Conservation (phyloP, 2,113 vertebrate genomes). For the Stegastes partitus region DNA sequence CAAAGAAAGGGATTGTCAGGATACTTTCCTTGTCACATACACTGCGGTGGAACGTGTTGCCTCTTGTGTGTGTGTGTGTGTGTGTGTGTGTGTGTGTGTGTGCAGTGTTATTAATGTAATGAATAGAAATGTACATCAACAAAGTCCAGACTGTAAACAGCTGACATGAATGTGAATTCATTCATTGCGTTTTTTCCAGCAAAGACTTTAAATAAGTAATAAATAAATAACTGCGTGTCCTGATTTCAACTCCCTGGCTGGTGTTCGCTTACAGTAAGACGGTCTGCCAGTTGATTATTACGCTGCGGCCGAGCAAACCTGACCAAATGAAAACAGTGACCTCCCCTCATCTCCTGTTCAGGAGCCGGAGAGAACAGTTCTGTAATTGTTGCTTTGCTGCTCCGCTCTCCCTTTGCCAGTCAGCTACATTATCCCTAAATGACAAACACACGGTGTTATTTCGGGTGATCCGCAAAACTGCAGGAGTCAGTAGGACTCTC, state of each 20-base stretch:
- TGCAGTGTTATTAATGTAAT: slow-evolving; percentile 25
- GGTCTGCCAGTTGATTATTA: slow-evolving; percentile 64
- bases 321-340: slow-evolving; percentile 69
- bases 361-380: slow-evolving; percentile 63
- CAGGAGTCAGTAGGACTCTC: slow-evolving; percentile 74
- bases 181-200: slow-evolving; percentile 34
- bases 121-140: slow-evolving; percentile 49
- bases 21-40: slow-evolving; percentile 45
- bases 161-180: slow-evolving; percentile 23
- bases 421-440: slow-evolving; percentile 80
- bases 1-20: slow-evolving; percentile 78
- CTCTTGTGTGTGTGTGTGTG: slow-evolving; percentile 3
- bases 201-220: neutral
- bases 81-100: slow-evolving; percentile 17
- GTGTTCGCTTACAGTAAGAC: slow-evolving; percentile 34
- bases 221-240: slow-evolving; percentile 42
- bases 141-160: slow-evolving; percentile 39
- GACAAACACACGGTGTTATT: slow-evolving; percentile 83
- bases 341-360: slow-evolving; percentile 56
- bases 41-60: slow-evolving; percentile 42
- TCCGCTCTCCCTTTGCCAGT: slow-evolving; percentile 60
- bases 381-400: slow-evolving; percentile 77
- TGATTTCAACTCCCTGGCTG: slow-evolving; percentile 56
- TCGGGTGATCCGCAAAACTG: slow-evolving; percentile 77
- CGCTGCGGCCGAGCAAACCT: slow-evolving; percentile 54